phyloP scores from a whole-genome alignment of 2,113 vertebrate species.

The Lepus timidus region DNA sequence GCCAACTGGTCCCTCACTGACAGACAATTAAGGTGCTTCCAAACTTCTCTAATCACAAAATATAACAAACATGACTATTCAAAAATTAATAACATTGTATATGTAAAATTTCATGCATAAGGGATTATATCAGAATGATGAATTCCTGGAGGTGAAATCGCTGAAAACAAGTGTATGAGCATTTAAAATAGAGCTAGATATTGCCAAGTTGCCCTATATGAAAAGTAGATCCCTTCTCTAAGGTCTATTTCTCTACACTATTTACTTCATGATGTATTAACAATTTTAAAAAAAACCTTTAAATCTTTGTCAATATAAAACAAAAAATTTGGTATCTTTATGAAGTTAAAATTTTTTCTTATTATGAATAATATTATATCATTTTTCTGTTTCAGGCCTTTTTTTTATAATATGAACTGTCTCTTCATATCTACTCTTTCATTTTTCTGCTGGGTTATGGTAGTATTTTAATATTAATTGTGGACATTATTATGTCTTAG shows the following conservation, averaged over 20 bases:
- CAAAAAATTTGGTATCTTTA: background rate
- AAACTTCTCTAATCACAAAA: slow-evolving; percentile 30
- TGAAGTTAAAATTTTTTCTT: background rate
- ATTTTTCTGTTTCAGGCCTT: background rate
- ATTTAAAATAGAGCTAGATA: slow-evolving; percentile 41
- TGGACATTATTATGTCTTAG: background rate
- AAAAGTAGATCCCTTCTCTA: background rate
- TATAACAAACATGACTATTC: slow-evolving; percentile 57
- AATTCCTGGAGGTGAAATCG: slow-evolving; percentile 24
- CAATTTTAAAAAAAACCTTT: slow-evolving; percentile 1
- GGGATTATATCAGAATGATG: background rate
- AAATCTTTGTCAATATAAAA: slow-evolving; percentile 31
- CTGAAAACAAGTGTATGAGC: background rate
- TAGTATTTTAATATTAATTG: background rate
- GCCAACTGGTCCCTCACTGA: background rate
- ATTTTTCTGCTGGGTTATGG: background rate
- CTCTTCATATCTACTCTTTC: background rate
- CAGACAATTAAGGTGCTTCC: background rate
- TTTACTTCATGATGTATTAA: background rate
- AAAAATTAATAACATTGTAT: slow-evolving; percentile 30
- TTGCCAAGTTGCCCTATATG: background rate
- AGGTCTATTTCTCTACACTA: background rate
- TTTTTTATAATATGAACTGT: background rate
- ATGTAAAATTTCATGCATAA: slow-evolving; percentile 18
- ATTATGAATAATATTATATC: background rate